Evolutionary conservation across 2,113 vertebrate genomes (phyloP), one percentile per base, ranked within the genome.

Genomic region (Alectura lathami): DNA sequence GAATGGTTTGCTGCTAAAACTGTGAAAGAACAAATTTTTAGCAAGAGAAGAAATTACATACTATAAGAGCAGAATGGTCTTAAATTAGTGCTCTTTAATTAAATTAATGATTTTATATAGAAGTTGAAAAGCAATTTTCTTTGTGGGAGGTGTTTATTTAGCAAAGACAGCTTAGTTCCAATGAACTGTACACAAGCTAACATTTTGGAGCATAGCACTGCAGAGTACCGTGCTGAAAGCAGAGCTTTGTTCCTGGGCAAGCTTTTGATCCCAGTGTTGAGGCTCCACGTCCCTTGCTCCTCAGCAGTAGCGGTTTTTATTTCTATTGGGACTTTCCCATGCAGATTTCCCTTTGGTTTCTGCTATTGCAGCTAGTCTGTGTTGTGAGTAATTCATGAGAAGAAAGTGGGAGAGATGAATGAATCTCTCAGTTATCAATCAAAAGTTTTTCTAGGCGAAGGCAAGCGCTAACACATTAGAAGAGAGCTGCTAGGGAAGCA

Each of bases 401-500:
- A 64, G 73, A 53, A 91, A 27, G 36, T 79, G 48, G 89, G 89
- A 83, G 91, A 88, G 70, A 60, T 78, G 75, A 95, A 85, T 95
- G 83, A 84, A 84, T 69, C 74, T 74, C 3, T 63, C 18, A 0
- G 66, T 93, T 94, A 84, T 89, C 91, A 94, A 73, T 95, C 74
- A 85, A 8, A 91, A 95, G 67, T 89, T 95, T 94, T 94, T 68
- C 48, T 36, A 72, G 70, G 73, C 89, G 62, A 73, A 90, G 68
- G 48, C 73, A 84, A 91, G 87, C 34, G 68, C 42, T 66, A 51
- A 42, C 47, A 88, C 10, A 30, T 57, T 57, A 77, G 56, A 74
- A 64, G 67, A 24, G 80, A 75, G 74, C 56, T 94, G 81, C 38
- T 53, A 63, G 59, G 26, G 84, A 75, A 73, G 66, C 70, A 82